These are phyloP conservation scores for Diachasma alloeum DNA, from an alignment of 1,140 invertebrate species.

Conservation along the genomic window DNA sequence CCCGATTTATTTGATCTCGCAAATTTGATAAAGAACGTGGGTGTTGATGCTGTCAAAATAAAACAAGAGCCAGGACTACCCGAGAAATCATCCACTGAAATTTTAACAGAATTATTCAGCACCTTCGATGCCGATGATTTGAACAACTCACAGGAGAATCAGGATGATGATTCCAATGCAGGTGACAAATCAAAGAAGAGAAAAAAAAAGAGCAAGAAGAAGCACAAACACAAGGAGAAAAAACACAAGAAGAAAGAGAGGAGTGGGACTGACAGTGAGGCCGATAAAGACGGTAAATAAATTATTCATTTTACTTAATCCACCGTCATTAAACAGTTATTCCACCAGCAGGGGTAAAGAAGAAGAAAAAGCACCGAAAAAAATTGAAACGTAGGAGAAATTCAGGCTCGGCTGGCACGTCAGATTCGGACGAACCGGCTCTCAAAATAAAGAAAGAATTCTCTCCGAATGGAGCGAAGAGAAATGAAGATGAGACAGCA, in stretches of 20 bases:
- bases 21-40: conserved; percentile 59
- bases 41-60: conserved; percentile 62
- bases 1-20: conserved; percentile 60
- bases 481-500: conserved; percentile 30
- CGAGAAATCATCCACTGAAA: conserved; percentile 78
- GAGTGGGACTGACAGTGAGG: conserved; percentile 64
- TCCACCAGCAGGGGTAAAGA: conserved; percentile 53
- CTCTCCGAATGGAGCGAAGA: conserved; percentile 13
- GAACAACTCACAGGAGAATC: conserved; percentile 36
- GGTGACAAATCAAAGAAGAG: conserved; percentile 62
- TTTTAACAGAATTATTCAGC: conserved; percentile 79
- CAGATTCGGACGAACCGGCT: conserved; percentile 53
- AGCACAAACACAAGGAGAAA: conserved; percentile 67
- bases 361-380: conserved; percentile 69
- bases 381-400: conserved; percentile 65
- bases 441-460: conserved; percentile 35
- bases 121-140: conserved; percentile 70
- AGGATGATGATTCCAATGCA: conserved; percentile 33
- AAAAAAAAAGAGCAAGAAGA: conserved; percentile 66
- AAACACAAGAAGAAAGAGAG: conserved; percentile 66
- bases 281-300: conserved; percentile 50
- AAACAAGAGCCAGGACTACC: conserved; percentile 61
- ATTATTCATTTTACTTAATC: conserved; percentile 7
- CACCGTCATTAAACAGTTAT: conserved; percentile 13
- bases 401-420: conserved; percentile 49